Evolutionary conservation across 2,888 invertebrate genomes (phyloP).

Genomic region (Cephalotes varians): DNA sequence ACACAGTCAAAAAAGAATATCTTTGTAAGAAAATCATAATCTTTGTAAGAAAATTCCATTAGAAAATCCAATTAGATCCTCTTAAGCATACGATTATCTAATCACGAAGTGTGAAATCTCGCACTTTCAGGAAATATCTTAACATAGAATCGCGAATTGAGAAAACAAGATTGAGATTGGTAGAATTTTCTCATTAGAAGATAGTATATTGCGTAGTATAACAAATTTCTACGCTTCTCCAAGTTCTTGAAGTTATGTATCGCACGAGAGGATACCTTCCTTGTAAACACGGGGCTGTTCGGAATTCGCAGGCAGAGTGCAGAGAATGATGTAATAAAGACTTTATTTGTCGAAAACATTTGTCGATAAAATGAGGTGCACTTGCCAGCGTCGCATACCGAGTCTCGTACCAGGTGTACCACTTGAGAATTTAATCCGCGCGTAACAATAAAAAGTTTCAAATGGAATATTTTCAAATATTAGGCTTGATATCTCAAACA

Average conservation of each 20-base stretch:
- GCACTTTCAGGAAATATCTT: not conserved
- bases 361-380: slow-evolving; percentile 8
- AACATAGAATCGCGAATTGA: not conserved
- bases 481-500: not conserved
- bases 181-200: not conserved
- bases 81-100: not conserved
- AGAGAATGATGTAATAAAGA: not conserved
- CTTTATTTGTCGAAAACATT: slow-evolving; percentile 1
- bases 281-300: not conserved
- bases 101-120: not conserved
- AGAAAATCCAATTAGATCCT: not conserved
- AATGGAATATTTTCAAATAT: not conserved
- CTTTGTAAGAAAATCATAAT: too few species aligned
- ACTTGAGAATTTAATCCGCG: slow-evolving; percentile 24
- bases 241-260: slow-evolving; percentile 5
- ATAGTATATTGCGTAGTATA: not conserved
- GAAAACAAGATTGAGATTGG: not conserved
- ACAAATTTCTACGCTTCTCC: not conserved
- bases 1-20: too few species aligned
- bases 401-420: slow-evolving; percentile 26
- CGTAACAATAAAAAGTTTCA: not conserved
- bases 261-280: not conserved
- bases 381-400: slow-evolving; percentile 23
- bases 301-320: slow-evolving; percentile 15
- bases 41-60: too few species aligned